Base-by-base conservation (phyloP, 92 coral and sea anemone genomes). In the Porites evermanni region DNA sequence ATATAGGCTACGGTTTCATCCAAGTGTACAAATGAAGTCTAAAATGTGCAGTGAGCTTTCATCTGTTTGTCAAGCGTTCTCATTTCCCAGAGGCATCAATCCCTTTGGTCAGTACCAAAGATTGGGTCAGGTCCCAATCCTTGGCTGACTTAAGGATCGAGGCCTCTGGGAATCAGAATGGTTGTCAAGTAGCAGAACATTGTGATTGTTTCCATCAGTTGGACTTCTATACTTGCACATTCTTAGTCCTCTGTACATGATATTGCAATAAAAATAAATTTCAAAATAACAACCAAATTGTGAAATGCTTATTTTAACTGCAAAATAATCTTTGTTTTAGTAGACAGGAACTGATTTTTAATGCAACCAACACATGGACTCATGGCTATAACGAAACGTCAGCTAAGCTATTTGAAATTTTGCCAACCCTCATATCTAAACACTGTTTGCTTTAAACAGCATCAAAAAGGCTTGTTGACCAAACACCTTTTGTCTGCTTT, bases 241-340 rank as follows among this genome's bases (percentile, higher is more conserved):
- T 53, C 77, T 17, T 17, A 19, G 24, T 23, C 20, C 75, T 67
- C 74, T 79, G 38, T 81, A 69, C 78, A 26, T 68, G 86, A 60
- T 59, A 38, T 69, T 70, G 78, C 86, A 81, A 81, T 44, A 56
- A 81, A 81, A 71, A 81, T 17, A 81, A 53, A 67, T 58, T 81
- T 70, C 58, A 69, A 17, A 38, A 26, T 52, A 79, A 54, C 14
- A 1, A 32, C 7, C 21, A 3, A 18, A 20, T 63, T 56, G 61
- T 56, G 61, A 11, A 14, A 14, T 11, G 4, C 16, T 11, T 11
- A 11, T 56, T 56, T 1, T 11, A 56, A 3, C 8, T 56, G 61
- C 16, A 11, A 11, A 56, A 11, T 56, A 54, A 54, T 13, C 60
- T 8, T 54, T 54, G 12, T 5, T 38, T 38, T 38, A 4, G 47